Evolutionary conservation across 2,113 vertebrate genomes (phyloP).

Genomic region (Rhinoptilus africanus): DNA sequence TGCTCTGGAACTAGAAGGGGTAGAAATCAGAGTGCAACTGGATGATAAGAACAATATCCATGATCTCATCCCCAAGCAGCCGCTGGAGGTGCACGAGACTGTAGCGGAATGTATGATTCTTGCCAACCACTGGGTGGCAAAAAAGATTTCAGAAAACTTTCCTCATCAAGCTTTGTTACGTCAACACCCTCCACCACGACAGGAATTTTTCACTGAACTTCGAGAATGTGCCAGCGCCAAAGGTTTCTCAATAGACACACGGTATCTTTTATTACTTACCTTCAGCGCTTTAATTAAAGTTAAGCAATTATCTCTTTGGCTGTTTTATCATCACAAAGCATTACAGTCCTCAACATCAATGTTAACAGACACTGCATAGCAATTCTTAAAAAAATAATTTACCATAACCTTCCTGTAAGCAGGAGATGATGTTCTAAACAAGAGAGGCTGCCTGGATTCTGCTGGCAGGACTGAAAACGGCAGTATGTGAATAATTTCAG

Average conservation of each 20-base stretch:
- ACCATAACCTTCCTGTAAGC: neutral
- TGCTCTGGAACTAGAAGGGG: slow-evolving; percentile 90
- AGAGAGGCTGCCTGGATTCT: neutral
- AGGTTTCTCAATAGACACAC: slow-evolving; percentile 87
- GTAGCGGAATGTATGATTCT: slow-evolving; percentile 98
- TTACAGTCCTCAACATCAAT: neutral
- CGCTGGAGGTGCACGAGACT: slow-evolving; percentile 91
- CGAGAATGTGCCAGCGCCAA: slow-evolving; percentile 81
- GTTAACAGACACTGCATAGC: neutral
- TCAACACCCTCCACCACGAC: slow-evolving; percentile 86
- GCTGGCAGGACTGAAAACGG: neutral
- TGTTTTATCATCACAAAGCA: neutral
- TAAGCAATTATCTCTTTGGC: neutral
- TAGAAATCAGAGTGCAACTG: slow-evolving; percentile 89
- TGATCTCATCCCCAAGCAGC: slow-evolving; percentile 88
- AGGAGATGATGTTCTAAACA: neutral
- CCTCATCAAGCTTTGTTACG: slow-evolving; percentile 88
- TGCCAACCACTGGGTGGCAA: slow-evolving; percentile 98
- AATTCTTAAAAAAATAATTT: neutral
- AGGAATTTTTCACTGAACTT: slow-evolving; percentile 88
- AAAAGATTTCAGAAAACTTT: slow-evolving; percentile 85
- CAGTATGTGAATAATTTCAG: neutral
- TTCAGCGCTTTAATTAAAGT: neutral
- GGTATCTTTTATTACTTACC: slow-evolving; percentile 65
- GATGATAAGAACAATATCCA: slow-evolving; percentile 86